Percentiles rank a stretch among this genome's conserved stretches.
phyloP scores from a whole-genome alignment of 2,797 vertebrate genomes.

The Arnoldichthys spilopterus region DNA sequence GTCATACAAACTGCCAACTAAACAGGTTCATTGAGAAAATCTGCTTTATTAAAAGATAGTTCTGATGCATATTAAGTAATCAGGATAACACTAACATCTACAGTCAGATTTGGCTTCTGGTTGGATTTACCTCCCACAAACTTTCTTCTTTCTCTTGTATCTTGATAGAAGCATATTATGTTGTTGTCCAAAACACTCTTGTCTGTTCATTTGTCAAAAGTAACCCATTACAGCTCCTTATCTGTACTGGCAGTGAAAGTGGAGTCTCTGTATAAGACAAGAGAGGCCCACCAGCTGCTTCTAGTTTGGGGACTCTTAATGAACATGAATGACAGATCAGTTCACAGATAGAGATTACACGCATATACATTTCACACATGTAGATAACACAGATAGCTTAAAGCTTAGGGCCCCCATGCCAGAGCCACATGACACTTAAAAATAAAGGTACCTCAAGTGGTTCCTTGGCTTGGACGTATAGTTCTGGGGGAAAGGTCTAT shows the following conservation, averaged over 20 bases:
- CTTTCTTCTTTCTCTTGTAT: conserved; percentile 7
- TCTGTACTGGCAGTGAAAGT: neutral
- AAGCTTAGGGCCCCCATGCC: neutral
- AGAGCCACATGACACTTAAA: neutral
- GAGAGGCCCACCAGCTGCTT: neutral
- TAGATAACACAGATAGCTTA: conserved; percentile 10
- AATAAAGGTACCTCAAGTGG: neutral
- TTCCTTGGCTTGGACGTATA: neutral
- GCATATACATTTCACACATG: conserved; percentile 2
- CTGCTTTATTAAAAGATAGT: too few species aligned
- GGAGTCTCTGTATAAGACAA: neutral
- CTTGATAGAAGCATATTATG: neutral
- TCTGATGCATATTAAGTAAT: too few species aligned
- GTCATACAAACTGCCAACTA: too few species aligned
- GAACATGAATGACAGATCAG: neutral
- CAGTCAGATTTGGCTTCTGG: too few species aligned
- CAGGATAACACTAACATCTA: too few species aligned
- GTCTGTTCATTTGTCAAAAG: neutral
- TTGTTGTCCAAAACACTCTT: conserved; percentile 1
- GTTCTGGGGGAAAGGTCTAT: neutral
- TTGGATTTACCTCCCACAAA: neutral
- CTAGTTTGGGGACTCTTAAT: neutral
- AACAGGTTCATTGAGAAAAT: too few species aligned
- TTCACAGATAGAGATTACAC: neutral
- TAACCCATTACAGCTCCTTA: neutral